Percentiles rank a stretch among this genome's conserved stretches.
Conservation (phyloP, 1,140 invertebrate genomes). For the Bombus difficillimus region DNA sequence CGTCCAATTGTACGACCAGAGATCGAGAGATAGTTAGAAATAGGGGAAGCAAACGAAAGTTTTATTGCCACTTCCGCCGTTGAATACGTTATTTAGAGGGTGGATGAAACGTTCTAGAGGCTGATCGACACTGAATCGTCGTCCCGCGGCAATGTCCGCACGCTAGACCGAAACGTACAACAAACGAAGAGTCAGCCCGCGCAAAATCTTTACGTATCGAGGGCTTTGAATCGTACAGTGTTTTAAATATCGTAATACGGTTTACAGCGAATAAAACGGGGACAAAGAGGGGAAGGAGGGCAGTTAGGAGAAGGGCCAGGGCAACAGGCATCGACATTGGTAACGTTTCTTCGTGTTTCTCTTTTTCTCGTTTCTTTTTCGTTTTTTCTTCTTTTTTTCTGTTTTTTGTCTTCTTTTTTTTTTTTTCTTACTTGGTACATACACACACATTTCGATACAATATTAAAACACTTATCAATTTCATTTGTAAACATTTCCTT, state of each 20-base stretch:
- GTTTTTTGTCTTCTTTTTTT: neutral
- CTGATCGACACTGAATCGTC: constrained; percentile 4
- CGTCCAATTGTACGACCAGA: neutral
- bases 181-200: constrained; percentile 51
- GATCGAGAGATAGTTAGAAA: neutral
- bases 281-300: neutral
- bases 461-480: constrained; percentile 66
- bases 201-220: constrained; percentile 46
- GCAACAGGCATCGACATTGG: constrained; percentile 45
- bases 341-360: constrained; percentile 9
- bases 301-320: neutral
- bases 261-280: constrained; percentile 43
- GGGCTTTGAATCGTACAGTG: constrained; percentile 34
- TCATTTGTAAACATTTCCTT: constrained; percentile 68
- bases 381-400: neutral
- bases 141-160: neutral
- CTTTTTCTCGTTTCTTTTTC: neutral
- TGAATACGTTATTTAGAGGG: no score
- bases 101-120: neutral
- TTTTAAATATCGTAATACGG: constrained; percentile 23
- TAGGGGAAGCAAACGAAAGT: constrained; percentile 36
- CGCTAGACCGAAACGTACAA: constrained; percentile 56
- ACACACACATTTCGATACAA: constrained; percentile 58
- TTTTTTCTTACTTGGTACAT: constrained; percentile 30
- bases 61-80: constrained; percentile 51